phyloP scores from a whole-genome alignment of 2,888 invertebrate species.

The Dolichopus griseipennis region DNA sequence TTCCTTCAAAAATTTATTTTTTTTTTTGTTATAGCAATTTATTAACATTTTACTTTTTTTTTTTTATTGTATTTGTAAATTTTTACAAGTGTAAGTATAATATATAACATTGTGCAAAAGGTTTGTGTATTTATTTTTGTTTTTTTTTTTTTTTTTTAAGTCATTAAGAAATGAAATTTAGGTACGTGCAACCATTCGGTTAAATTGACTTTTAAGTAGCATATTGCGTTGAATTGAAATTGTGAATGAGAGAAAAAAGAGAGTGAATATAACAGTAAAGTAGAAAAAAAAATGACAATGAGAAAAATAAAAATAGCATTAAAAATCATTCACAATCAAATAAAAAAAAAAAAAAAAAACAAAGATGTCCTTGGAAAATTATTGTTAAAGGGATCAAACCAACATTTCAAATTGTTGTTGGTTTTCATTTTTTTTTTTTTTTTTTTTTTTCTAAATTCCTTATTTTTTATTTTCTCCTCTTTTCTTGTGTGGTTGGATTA shows the following conservation, averaged over 20 bases:
- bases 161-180: not conserved
- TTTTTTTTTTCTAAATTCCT: not conserved
- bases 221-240: slow-evolving; percentile 6
- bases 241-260: not conserved
- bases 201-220: slow-evolving; percentile 6
- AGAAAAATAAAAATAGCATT: not conserved
- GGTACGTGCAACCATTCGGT: slow-evolving; percentile 1
- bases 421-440: not conserved
- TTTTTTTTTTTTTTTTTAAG: not conserved
- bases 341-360: not conserved
- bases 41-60: not conserved
- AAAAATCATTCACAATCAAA: not conserved
- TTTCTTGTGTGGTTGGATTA: not conserved
- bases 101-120: not conserved
- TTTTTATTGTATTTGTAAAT: no score
- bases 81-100: no score
- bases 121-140: not conserved
- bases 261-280: not conserved
- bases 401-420: not conserved
- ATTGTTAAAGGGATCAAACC: not conserved
- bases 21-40: not conserved
- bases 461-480: not conserved
- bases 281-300: not conserved
- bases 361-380: not conserved
- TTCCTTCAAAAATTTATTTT: no score